Percentiles rank a stretch among this genome's conserved stretches.
Evolutionary conservation across 2,113 vertebrate species (phyloP).

Genomic region (Saiga tatarica): DNA sequence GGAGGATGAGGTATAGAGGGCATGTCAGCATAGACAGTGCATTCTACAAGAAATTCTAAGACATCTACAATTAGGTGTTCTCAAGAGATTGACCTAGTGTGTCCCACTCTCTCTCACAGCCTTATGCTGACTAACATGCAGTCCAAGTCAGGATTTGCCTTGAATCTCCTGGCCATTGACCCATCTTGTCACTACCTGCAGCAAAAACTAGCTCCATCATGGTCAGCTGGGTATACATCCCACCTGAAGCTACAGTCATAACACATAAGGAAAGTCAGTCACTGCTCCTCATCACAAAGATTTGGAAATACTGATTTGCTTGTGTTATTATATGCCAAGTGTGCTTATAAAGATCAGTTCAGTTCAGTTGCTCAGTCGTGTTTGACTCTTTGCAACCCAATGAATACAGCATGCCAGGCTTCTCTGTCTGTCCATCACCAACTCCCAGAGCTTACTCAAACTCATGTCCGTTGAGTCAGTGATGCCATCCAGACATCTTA

Average conservation of each 20-base stretch:
- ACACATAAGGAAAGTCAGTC: not conserved
- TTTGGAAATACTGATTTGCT: not conserved
- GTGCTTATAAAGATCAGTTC: not conserved
- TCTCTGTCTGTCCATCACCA: not conserved
- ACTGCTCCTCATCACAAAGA: not conserved
- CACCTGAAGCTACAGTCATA: not conserved
- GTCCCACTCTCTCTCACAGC: not conserved
- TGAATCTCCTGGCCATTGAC: not conserved
- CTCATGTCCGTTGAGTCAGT: not conserved
- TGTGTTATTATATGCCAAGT: not conserved
- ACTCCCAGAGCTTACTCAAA: not conserved
- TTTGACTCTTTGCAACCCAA: not conserved
- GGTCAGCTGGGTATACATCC: not conserved
- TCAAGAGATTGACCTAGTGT: not conserved
- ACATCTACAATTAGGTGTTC: not conserved
- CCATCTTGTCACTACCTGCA: not conserved
- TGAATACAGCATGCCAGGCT: not conserved
- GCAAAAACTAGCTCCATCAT: not conserved
- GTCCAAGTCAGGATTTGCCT: not conserved
- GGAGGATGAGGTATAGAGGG: not conserved
- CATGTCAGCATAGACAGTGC: not conserved
- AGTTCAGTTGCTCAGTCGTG: not conserved
- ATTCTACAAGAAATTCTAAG: not conserved
- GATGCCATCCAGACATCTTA: not conserved
- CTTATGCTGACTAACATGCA: not conserved